These are phyloP conservation scores for Ophioninae sp. DNA, from an alignment of 2,888 invertebrate species.

Conservation along the genomic window DNA sequence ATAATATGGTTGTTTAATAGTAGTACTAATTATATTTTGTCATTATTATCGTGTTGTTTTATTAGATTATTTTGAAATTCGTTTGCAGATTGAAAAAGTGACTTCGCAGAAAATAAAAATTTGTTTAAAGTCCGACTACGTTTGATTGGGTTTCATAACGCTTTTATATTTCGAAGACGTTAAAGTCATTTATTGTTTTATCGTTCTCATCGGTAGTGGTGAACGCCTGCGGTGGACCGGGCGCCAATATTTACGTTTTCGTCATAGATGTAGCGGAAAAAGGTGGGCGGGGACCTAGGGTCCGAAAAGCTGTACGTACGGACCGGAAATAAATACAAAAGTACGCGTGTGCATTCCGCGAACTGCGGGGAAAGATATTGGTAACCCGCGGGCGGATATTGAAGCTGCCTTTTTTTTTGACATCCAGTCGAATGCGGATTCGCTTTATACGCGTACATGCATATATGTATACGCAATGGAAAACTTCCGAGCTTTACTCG, in stretches of 20 bases:
- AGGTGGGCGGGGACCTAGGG: background rate
- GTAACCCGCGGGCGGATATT: constrained; percentile 44
- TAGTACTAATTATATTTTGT: too few species aligned
- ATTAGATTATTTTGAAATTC: too few species aligned
- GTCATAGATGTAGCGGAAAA: background rate
- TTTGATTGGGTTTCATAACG: too few species aligned
- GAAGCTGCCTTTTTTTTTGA: constrained; percentile 53
- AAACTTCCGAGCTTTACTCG: constrained; percentile 11
- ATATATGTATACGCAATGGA: background rate
- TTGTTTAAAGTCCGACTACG: too few species aligned
- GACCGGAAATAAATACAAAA: constrained; percentile 56
- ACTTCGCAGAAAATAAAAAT: too few species aligned
- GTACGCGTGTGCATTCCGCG: constrained; percentile 22
- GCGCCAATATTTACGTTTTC: background rate
- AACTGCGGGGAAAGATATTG: constrained; percentile 40
- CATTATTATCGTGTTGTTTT: too few species aligned
- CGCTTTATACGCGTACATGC: background rate
- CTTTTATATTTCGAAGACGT: background rate
- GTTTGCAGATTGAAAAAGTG: too few species aligned
- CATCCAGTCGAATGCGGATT: background rate
- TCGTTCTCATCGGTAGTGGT: background rate
- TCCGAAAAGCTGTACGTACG: constrained; percentile 36
- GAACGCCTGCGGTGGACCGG: background rate
- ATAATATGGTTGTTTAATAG: too few species aligned
- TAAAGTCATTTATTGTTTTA: constrained; percentile 1